These are phyloP conservation scores for Meghimatium bilineatum DNA, from an alignment of 2,888 invertebrate genomes.

Conservation along the genomic window DNA sequence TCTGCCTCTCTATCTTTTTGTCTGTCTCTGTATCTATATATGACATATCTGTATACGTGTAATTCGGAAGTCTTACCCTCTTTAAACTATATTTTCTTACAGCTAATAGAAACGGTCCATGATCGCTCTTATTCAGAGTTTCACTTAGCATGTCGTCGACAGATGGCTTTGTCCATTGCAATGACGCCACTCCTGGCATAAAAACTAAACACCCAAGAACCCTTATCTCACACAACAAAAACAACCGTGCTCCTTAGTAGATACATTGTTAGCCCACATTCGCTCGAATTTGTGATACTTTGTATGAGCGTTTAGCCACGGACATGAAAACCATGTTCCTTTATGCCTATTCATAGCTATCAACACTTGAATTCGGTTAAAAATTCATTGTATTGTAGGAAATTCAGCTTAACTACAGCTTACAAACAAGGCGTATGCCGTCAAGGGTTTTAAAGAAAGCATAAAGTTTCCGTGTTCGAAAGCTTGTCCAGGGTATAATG, in stretches of 20 bases:
- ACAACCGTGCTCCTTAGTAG: background rate
- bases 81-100: background rate
- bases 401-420: background rate
- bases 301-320: background rate
- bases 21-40: too few species aligned
- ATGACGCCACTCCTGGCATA: conserved; percentile 35
- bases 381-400: conserved; percentile 18
- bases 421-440: conserved; percentile 28
- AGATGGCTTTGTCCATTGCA: conserved; percentile 26
- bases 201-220: conserved; percentile 11
- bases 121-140: background rate
- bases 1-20: too few species aligned
- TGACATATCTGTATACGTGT: too few species aligned
- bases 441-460: background rate
- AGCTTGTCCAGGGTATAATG: background rate
- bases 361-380: conserved; percentile 26
- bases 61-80: too few species aligned
- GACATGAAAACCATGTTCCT: background rate
- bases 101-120: background rate
- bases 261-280: conserved; percentile 33
- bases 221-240: conserved; percentile 11
- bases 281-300: background rate
- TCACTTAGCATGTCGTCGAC: conserved; percentile 18
- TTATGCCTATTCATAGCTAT: conserved; percentile 23
- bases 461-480: background rate